A percentile compares a stretch with the other conserved stretches of the same genome.
Evolutionary conservation across 2,113 vertebrate genomes (phyloP).

Genomic region (Condylura cristata): DNA sequence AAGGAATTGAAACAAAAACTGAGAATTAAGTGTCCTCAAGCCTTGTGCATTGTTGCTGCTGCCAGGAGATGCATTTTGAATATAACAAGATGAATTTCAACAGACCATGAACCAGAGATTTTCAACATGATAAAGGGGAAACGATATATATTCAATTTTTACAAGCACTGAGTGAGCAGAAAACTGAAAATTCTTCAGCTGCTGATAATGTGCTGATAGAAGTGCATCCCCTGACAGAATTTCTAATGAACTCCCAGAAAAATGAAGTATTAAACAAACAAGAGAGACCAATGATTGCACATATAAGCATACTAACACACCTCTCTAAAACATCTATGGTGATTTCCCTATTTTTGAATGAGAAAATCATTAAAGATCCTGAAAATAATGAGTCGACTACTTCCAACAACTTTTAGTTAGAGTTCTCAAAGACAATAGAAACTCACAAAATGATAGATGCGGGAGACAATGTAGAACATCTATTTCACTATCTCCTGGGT

Average conservation of each 20-base stretch:
- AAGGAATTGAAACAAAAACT: constrained; percentile 67
- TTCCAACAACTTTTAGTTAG: constrained; percentile 4
- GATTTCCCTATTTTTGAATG: constrained; percentile 24
- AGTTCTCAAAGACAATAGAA: constrained; percentile 20
- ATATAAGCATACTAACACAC: not conserved
- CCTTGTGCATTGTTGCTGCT: constrained; percentile 51
- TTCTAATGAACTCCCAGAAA: constrained; percentile 73
- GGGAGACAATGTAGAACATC: not conserved
- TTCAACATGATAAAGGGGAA: constrained; percentile 73
- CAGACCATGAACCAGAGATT: constrained; percentile 77
- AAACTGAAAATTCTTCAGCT: constrained; percentile 74
- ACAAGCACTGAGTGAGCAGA: constrained; percentile 75
- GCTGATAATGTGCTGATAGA: constrained; percentile 70
- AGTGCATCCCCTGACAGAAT: constrained; percentile 63
- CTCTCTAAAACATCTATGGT: not conserved
- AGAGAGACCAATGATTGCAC: not conserved
- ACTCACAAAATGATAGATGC: not conserved
- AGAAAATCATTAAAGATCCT: constrained; percentile 44
- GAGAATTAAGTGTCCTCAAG: constrained; percentile 49
- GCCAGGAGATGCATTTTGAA: constrained; percentile 53
- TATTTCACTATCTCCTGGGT: not conserved
- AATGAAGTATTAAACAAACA: not conserved
- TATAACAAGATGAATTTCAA: constrained; percentile 78
- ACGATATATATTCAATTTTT: constrained; percentile 78
- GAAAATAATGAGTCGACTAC: constrained; percentile 43